Evolutionary conservation across 2,797 vertebrate species (phyloP), one percentile per base, ranked within the genome.

Genomic region (Oophaga sylvatica): DNA sequence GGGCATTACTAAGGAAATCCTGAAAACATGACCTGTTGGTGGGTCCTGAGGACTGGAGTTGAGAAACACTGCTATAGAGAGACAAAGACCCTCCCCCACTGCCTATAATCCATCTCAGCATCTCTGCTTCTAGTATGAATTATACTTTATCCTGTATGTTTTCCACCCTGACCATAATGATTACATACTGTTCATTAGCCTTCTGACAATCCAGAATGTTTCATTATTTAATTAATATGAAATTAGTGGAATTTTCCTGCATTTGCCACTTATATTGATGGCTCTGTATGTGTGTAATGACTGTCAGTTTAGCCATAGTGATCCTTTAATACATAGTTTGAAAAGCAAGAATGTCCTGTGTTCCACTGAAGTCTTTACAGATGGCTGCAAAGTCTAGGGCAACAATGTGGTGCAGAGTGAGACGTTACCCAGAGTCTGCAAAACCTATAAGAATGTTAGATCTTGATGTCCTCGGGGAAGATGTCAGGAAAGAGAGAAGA

Each of bases 381-480:
- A 80, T 12, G 56, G 26, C 29, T 19, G 26, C 29, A 56, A 3
- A 80, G 59, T 62, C 77, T 16, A 19, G 20, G 35, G 22, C 7
- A 60, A 80, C 35, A 12, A 60, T 41, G 31, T 17, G 29, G 35
- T 41, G 60, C 15, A 16, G 31, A 65, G 35, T 65, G n/a, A 76
- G 35, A 84, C 70, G 17, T 84, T 80, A 80, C 56, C 59, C 41
- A 88, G 59, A 22, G 35, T 29, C 76, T 12, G 11, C 45, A 73
- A 71, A 80, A 76, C 56, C 65, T 53, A 79, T 0, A 79, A 73
- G 82, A 79, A 59, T 62, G 13, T 68, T 53, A 80, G 81, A 89
- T 85, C 45, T 78, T 53, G 65, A 17, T 31, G 71, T 86, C 63
- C 88, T 85, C 73, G 16, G 26, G 83, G 84, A 84, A 82, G 22